phyloP scores from a whole-genome alignment of 2,888 invertebrate genomes.

The Anarsia innoxiella region DNA sequence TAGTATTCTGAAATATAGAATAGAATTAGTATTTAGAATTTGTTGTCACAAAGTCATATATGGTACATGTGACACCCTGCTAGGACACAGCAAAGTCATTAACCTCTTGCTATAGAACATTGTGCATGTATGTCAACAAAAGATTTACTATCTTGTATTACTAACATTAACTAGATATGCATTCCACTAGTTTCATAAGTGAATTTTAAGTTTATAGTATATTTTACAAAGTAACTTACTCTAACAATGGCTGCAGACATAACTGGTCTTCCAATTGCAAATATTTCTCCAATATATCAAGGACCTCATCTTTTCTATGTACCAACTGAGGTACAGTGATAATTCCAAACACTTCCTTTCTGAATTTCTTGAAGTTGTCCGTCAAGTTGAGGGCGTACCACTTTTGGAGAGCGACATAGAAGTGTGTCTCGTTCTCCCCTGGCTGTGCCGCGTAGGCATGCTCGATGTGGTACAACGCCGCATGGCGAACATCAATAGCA shows the following conservation, averaged over 20 bases:
- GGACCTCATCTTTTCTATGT: slow-evolving; percentile 84
- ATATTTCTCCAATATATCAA: slow-evolving; percentile 82
- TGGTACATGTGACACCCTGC: too few relatives aligned
- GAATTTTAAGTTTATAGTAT: too few relatives aligned
- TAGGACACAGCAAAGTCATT: too few relatives aligned
- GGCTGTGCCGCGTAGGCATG: slow-evolving; percentile 83
- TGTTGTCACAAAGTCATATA: too few relatives aligned
- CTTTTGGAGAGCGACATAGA: slow-evolving; percentile 87
- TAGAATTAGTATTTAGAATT: neutral
- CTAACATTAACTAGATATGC: too few relatives aligned
- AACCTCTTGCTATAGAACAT: too few relatives aligned
- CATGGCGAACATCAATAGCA: slow-evolving; percentile 85
- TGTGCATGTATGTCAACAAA: too few relatives aligned
- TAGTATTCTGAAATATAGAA: slow-evolving; percentile 76
- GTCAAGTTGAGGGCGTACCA: slow-evolving; percentile 93
- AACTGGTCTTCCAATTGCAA: slow-evolving; percentile 81
- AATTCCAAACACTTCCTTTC: slow-evolving; percentile 82
- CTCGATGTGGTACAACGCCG: slow-evolving; percentile 89
- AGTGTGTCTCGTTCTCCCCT: slow-evolving; percentile 84
- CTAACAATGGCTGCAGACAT: slow-evolving; percentile 87
- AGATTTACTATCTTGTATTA: too few relatives aligned
- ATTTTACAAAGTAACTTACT: too few relatives aligned
- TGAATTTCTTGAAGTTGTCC: slow-evolving; percentile 85
- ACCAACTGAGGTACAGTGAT: slow-evolving; percentile 90
- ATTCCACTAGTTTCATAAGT: too few relatives aligned